Evolutionary conservation across 2,797 vertebrate species (phyloP).

Genomic region (Heliangelus exortis): DNA sequence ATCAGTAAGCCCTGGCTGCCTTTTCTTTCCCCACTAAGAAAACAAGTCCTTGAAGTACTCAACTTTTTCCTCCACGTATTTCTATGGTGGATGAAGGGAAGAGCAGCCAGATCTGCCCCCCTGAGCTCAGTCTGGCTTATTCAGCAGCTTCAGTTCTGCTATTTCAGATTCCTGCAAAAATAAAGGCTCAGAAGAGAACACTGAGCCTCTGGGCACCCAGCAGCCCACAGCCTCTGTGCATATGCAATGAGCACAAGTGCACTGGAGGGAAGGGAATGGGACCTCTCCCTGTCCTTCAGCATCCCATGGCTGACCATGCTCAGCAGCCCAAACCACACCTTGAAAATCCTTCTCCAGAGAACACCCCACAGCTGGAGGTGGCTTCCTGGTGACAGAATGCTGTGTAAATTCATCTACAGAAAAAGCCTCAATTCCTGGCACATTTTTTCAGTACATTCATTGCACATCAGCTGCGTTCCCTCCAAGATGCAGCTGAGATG

Average conservation of each 20-base stretch:
- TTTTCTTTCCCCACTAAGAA: neutral
- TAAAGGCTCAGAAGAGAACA: neutral
- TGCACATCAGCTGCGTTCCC: neutral
- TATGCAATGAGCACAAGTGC: neutral
- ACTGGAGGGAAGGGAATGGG: neutral
- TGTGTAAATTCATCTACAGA: neutral
- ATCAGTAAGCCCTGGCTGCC: neutral
- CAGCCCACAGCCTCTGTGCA: neutral
- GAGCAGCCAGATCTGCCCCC: neutral
- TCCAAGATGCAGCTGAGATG: neutral
- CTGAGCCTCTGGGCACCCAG: neutral
- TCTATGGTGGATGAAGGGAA: neutral
- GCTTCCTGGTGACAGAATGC: rapidly evolving
- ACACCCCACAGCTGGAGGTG: neutral
- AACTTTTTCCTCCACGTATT: neutral
- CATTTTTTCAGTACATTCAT: rapidly evolving
- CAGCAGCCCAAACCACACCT: neutral
- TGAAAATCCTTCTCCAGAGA: neutral
- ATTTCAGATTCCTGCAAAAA: constrained; percentile 1
- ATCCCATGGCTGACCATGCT: neutral
- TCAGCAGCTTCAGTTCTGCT: neutral
- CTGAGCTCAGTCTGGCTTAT: neutral
- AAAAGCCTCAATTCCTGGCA: neutral
- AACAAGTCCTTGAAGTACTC: neutral
- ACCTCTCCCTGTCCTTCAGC: neutral